These are phyloP conservation scores for Dyspetes luteomarginatus DNA, from an alignment of 2,888 invertebrate genomes.

Conservation along the genomic window DNA sequence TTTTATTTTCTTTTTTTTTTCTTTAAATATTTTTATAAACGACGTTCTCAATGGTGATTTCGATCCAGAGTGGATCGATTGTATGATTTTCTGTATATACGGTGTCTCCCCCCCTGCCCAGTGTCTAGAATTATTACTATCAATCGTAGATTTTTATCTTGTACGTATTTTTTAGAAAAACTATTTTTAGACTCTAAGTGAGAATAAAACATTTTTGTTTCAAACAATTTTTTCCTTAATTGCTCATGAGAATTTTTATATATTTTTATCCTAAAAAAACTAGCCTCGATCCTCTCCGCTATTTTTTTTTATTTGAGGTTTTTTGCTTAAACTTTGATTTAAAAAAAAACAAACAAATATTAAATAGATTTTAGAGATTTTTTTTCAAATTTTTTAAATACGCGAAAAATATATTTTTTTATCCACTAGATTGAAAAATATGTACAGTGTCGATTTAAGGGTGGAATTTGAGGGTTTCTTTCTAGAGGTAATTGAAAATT, in stretches of 20 bases:
- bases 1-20: slow-evolving; percentile 18
- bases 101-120: slow-evolving; percentile 54
- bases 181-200: slow-evolving; percentile 29
- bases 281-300: too few species aligned
- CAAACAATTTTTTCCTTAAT: neutral
- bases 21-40: neutral
- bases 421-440: too few species aligned
- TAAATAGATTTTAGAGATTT: too few species aligned
- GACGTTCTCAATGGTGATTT: slow-evolving; percentile 45
- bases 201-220: slow-evolving; percentile 55
- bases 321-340: too few species aligned
- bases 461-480: too few species aligned
- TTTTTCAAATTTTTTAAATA: too few species aligned
- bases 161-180: slow-evolving; percentile 40
- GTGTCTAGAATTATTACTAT: slow-evolving; percentile 56
- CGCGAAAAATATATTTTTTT: too few species aligned
- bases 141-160: slow-evolving; percentile 43
- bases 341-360: too few species aligned
- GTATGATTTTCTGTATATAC: slow-evolving; percentile 73
- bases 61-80: slow-evolving; percentile 60
- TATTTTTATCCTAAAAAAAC: too few species aligned
- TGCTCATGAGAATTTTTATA: neutral
- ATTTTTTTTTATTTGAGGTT: too few species aligned
- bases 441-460: too few species aligned
- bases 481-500: too few species aligned